These are phyloP conservation scores for Nerophis lumbriciformis DNA, from an alignment of 2,113 vertebrate genomes.

Conservation along the genomic window DNA sequence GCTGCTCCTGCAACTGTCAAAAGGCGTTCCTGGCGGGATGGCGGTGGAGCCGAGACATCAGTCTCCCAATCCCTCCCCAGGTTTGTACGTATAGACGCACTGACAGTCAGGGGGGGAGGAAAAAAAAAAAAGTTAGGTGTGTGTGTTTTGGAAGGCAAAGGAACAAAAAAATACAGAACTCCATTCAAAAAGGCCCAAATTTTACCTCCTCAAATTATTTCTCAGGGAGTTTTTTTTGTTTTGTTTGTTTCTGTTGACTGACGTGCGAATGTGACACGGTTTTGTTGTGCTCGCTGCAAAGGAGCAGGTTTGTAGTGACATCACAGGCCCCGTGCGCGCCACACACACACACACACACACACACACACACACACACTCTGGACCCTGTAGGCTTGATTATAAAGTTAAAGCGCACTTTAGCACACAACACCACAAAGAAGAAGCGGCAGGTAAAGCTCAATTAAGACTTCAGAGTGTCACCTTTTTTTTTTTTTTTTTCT, in stretches of 20 bases:
- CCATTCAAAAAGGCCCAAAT: conserved; percentile 57
- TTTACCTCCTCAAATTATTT: conserved; percentile 54
- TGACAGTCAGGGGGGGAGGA: conserved; percentile 47
- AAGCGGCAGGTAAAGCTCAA: conserved; percentile 65
- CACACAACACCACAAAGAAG: conserved; percentile 51
- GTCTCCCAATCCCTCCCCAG: conserved; percentile 66
- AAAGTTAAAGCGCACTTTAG: conserved; percentile 68
- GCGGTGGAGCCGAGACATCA: conserved; percentile 73
- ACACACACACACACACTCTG: conserved; percentile 24
- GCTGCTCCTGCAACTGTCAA: conserved; percentile 76
- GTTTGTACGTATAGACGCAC: conserved; percentile 64
- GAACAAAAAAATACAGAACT: conserved; percentile 44
- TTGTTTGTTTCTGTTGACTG: conserved; percentile 63
- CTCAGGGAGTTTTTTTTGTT: conserved; percentile 35
- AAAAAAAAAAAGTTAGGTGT: conserved; percentile 6
- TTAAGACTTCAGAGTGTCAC: conserved; percentile 72
- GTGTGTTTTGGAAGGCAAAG: conserved; percentile 28
- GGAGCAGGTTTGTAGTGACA: conserved; percentile 64
- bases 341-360: neutral
- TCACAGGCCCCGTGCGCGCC: conserved; percentile 28
- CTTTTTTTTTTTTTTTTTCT: conserved; percentile 13
- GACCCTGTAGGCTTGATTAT: conserved; percentile 72
- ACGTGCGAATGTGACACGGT: conserved; percentile 47
- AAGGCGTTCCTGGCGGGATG: conserved; percentile 69
- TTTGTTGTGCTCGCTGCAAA: conserved; percentile 61